Conservation (phyloP, 2,888 invertebrate genomes). For the Disparrhopalites patrizii region DNA sequence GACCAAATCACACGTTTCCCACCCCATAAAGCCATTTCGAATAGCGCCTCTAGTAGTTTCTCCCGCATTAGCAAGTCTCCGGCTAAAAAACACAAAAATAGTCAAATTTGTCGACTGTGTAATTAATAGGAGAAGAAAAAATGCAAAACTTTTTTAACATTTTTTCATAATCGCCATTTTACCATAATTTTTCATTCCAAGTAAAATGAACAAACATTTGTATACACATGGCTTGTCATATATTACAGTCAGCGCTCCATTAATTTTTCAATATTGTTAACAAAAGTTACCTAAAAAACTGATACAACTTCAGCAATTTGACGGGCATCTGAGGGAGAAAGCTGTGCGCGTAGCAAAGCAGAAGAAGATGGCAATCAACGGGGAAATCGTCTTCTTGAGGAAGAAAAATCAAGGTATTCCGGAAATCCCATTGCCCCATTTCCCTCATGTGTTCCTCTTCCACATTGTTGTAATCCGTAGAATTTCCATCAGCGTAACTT, state of each 20-base stretch:
- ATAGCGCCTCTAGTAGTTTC: neutral
- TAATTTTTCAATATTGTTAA: no score
- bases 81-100: neutral
- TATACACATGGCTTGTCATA: no score
- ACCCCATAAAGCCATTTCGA: constrained; percentile 5
- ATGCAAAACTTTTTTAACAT: neutral
- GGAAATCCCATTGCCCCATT: neutral
- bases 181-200: neutral
- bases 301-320: constrained; percentile 2
- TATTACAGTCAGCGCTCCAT: no score
- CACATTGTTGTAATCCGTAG: neutral
- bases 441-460: neutral
- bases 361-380: constrained; percentile 14
- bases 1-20: neutral
- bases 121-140: neutral
- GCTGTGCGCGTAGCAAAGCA: constrained; percentile 26
- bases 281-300: constrained; percentile 29
- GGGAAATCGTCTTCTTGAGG: constrained; percentile 2
- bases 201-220: neutral
- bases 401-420: neutral
- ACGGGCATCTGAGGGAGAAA: constrained; percentile 12
- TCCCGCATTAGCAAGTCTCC: neutral
- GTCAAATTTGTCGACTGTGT: neutral
- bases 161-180: neutral
- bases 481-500: neutral